Evolutionary conservation across 2,113 vertebrate genomes (phyloP).

Genomic region (Mesembrinibis cayennensis): DNA sequence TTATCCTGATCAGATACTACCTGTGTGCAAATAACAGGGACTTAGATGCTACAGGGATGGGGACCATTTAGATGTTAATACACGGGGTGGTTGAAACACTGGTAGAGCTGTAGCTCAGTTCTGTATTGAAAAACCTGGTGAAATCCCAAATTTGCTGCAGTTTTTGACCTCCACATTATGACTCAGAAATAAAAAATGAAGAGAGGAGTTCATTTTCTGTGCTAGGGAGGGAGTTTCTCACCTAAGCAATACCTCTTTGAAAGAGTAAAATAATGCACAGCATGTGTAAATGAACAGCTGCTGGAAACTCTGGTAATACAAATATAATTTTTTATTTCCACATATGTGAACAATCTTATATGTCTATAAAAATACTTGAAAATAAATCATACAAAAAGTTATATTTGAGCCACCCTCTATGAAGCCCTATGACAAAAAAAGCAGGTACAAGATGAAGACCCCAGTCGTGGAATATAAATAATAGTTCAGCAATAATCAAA

Average conservation of each 20-base stretch:
- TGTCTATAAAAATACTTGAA: background rate
- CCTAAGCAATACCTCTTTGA: background rate
- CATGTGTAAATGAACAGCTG: background rate
- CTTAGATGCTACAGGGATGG: background rate
- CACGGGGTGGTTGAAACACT: background rate
- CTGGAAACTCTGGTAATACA: background rate
- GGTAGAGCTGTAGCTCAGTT: background rate
- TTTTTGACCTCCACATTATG: background rate
- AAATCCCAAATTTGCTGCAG: background rate
- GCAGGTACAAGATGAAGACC: background rate
- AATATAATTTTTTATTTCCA: conserved; percentile 1
- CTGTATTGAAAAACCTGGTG: background rate
- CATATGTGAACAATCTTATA: background rate
- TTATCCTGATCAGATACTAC: background rate
- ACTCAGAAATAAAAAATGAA: background rate
- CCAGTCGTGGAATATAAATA: background rate
- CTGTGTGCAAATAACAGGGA: background rate
- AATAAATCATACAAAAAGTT: background rate
- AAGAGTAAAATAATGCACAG: background rate
- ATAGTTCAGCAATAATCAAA: background rate
- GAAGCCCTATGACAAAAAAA: background rate
- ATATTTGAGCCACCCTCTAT: background rate
- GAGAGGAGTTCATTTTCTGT: background rate
- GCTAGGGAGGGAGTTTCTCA: background rate
- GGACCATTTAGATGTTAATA: background rate